Evolutionary conservation across 2,797 vertebrate species (phyloP).

Genomic region (Gallinago solitaria): DNA sequence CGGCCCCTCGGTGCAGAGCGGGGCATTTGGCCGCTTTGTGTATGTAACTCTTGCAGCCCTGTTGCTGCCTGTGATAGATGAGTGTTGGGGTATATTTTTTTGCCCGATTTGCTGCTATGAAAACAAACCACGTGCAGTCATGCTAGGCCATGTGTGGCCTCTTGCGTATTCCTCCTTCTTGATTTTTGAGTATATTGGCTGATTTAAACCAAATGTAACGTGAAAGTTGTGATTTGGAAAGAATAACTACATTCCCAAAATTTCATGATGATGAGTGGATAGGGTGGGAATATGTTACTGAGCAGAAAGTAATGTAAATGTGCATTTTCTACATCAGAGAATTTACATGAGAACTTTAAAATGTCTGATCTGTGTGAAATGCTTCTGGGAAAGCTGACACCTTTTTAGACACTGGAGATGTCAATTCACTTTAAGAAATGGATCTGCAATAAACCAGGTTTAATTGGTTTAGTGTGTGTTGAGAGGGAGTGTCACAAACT

Average conservation of each 20-base stretch:
- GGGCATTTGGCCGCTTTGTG: neutral
- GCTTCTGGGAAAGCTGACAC: neutral
- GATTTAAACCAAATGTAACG: neutral
- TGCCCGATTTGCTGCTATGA: neutral
- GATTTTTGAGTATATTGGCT: neutral
- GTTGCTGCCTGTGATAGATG: neutral
- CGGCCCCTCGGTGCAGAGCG: neutral
- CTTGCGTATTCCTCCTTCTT: neutral
- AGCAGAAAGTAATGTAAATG: neutral
- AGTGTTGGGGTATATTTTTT: neutral
- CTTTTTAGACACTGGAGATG: neutral
- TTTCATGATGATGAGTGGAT: neutral
- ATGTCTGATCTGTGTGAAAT: neutral
- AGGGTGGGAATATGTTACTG: neutral
- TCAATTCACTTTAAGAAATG: neutral
- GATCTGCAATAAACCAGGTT: neutral
- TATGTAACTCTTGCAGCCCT: neutral
- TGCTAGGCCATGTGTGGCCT: neutral
- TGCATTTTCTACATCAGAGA: neutral
- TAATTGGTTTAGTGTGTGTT: neutral
- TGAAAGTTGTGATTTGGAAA: neutral
- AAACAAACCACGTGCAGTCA: neutral
- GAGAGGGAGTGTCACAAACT: neutral
- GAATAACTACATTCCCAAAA: neutral
- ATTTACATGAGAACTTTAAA: slow-evolving; percentile 24